Base-by-base conservation (phyloP, 2,797 vertebrate genomes). In the Lycodopsis pacificus region DNA sequence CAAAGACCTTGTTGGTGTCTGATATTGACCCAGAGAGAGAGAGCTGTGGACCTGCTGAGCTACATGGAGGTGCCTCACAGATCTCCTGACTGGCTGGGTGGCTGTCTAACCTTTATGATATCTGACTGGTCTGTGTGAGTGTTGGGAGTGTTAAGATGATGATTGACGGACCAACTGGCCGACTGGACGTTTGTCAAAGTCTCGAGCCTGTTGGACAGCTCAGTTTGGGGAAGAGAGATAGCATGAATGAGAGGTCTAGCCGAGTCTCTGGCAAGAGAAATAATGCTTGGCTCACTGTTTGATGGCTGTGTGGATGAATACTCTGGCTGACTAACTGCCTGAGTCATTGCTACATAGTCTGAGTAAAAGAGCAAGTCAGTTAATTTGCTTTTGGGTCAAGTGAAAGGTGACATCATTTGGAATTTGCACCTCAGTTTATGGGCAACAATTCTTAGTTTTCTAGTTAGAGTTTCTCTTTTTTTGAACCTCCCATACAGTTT, bases 41-140 rank as follows among this genome's bases (percentile, higher is more conserved):
- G 71, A 96, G 95, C 91, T 97, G 97, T 0, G 96, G 97, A 48
- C 97, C 97, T 0, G 95, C 95, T 0, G 96, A 96, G 67, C 94
- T 97, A 54, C 96, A 95, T 3, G 96, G 96, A 96, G 96, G 97
- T 97, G 93, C 94, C 30, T 74, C 57, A 69, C 2, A 48, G 38
- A 62, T 38, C 49, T 13, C 54, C 58, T 13, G 79, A 25, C 46
- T 61, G 22, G 38, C 7, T 66, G 70, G 75, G 42, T 36, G 38
- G 46, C 19, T 44, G 53, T 49, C 22, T 78, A 15, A 65, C 46
- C 65, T 71, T 73, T 30, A 20, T 58, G 67, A 71, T 59, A 54
- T 34, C 65, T 76, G 64, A 69, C 76, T 71, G 46, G n/a, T 57
- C 44, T 22, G 56, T 66, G 71, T 20, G 79, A 44, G 36, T 44